Base-by-base conservation (phyloP, 2,888 invertebrate genomes). In the Rugalucina vietnamica region DNA sequence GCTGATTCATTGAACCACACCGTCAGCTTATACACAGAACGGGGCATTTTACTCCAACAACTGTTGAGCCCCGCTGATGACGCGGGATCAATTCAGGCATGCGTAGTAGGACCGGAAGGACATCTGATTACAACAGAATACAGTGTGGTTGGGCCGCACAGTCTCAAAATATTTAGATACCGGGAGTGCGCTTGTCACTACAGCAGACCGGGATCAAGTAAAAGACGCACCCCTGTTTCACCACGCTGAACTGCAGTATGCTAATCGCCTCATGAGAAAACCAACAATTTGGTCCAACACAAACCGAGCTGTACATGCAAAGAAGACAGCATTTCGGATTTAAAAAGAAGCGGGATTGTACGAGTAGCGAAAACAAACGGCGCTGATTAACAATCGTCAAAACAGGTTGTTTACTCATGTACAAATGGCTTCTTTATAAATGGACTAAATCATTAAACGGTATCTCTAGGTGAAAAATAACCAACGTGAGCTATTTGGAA, bases 141-240 rank as follows among this genome's bases (percentile, higher is more conserved):
- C 76, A 91, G 92, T 74, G 81, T 91, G 49, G 87, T 92, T 36
- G 93, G 93, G 65, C 88, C 88, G 1, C 94, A 94, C 82, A 93
- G 93, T 74, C 29, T 94, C 18, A 94, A 94, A 81, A 91, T 94
- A 77, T 94, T 93, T 82, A 88, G 94, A 1, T 94, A 92, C 80
- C 81, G 88, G 12, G 86, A 91, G 5, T 94, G 94, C 84, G 89
- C 85, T 18, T 93, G 94, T 79, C 93, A 93, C 65, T 75, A 82
- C 21, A 88, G 80, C n/a, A 83, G 90, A 84, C 91, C 91, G 5
- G 90, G 91, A 1, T 91, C 92, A 8, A 92, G 91, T 77, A 93
- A 91, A 76, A 78, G 91, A 60, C 78, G 91, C 78, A 91, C 92
- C 1, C 91, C 91, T 0, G 90, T 91, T 8, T 87, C 89, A 8